phyloP scores from a whole-genome alignment of 2,113 vertebrate species.

The Crotalus horridus region DNA sequence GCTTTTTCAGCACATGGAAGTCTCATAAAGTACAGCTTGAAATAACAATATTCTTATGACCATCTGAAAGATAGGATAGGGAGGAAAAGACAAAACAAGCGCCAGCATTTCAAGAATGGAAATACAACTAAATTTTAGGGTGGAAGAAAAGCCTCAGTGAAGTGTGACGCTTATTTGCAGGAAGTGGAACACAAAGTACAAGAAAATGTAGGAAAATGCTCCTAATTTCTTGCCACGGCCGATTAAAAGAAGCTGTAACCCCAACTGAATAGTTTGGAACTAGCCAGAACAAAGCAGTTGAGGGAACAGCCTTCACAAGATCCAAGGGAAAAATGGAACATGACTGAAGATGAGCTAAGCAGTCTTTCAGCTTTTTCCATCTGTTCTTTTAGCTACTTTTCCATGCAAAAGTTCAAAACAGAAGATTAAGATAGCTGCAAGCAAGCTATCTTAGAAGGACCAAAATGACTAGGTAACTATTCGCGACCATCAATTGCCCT shows the following conservation, averaged over 20 bases:
- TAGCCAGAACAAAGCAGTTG: slow-evolving; percentile 49
- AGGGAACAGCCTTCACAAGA: slow-evolving; percentile 47
- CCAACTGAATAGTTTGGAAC: slow-evolving; percentile 52
- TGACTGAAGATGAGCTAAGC: slow-evolving; percentile 48
- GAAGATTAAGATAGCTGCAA: neutral
- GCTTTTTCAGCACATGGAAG: slow-evolving; percentile 28
- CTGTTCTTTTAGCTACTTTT: slow-evolving; percentile 31
- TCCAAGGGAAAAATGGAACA: slow-evolving; percentile 36
- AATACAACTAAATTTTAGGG: neutral
- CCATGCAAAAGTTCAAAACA: slow-evolving; percentile 37
- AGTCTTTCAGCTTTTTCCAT: slow-evolving; percentile 49
- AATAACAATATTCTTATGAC: neutral
- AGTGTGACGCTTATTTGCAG: slow-evolving; percentile 12
- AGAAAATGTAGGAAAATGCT: slow-evolving; percentile 31
- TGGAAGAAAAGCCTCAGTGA: neutral
- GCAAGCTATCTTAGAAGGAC: neutral
- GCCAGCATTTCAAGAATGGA: neutral
- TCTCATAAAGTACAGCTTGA: neutral
- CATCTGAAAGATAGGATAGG: neutral
- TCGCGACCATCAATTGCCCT: neutral
- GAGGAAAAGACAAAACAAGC: neutral
- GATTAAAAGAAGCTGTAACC: slow-evolving; percentile 38
- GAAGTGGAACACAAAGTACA: slow-evolving; percentile 25
- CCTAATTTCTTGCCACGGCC: slow-evolving; percentile 18
- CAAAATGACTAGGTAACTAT: neutral